Evolutionary conservation across 2,797 vertebrate species (phyloP), one percentile per base, ranked within the genome.

Genomic region (Smutsia temminckii): DNA sequence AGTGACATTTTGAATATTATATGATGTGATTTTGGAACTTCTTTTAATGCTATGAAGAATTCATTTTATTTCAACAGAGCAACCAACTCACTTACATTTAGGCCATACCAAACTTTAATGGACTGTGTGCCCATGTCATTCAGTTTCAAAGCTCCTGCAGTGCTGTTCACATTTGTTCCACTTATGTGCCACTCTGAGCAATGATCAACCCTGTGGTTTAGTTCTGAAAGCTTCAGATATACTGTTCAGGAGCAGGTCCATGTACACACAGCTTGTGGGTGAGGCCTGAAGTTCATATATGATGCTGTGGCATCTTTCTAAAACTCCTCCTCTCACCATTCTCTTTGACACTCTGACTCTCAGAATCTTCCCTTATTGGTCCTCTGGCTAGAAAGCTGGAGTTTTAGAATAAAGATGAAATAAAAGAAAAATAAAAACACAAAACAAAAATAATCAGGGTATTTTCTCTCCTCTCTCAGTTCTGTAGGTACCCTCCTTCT

Each of bases 1-100:
- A 42, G 77, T 64, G 37, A 51, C 14, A 75, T 90, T 95, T 89
- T 89, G 53, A 92, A 80, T 87, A 53, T 74, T 34, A 83, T 20
- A 6, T 49, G 14, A 64, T 46, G 59, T 42, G 57, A 81, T 16
- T 84, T 75, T 78, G 69, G 25, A 69, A 64, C 57, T 93, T 93
- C 27, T 89, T 91, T 75, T 68, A 71, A 68, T 42, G 59, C 27
- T 64, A 64, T 51, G 9, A 32, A 66, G 40, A n/a, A 69, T 94
- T 68, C 59, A 18, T 64, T 46, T 78, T 40, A 21, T 5, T 74
- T 51, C 66, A 85, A 17, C 37, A 85, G 80, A 75, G 12, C 49
- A 78, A 71, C 79, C 66, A 88, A 25, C 59, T 75, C 61, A 51
- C 14, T 57, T 72, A 46, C 9, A 61, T 80, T 92, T 25, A 86